phyloP scores from a whole-genome alignment of 2,888 invertebrate genomes.

The Campoplex capitator region DNA sequence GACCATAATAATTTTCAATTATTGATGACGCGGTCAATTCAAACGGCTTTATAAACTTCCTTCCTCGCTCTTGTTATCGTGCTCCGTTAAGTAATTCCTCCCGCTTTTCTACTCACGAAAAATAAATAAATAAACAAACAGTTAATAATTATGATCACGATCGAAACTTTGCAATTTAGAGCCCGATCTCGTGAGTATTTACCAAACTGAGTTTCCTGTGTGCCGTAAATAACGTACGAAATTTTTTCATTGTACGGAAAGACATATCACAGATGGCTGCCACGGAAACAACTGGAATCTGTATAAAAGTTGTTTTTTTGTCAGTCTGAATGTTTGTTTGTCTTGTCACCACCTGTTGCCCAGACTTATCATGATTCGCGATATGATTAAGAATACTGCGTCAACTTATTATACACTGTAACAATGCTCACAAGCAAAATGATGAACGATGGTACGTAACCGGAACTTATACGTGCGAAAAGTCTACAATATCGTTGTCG shows the following conservation, averaged over 20 bases:
- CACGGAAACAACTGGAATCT: not conserved
- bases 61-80: not conserved
- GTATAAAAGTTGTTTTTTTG: conserved; percentile 11
- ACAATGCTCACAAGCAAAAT: conserved; percentile 30
- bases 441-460: conserved; percentile 6
- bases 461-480: conserved; percentile 14
- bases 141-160: not conserved
- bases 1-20: not conserved
- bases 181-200: not conserved
- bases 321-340: conserved; percentile 20
- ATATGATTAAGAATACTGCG: conserved; percentile 8
- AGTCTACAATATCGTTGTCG: not conserved
- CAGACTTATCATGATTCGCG: conserved; percentile 25
- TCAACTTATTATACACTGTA: not conserved
- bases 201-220: not conserved
- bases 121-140: not conserved
- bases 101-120: not conserved
- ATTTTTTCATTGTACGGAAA: conserved; percentile 20
- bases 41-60: not conserved
- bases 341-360: conserved; percentile 20
- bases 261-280: not conserved
- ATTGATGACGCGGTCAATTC: not conserved
- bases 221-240: not conserved
- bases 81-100: not conserved
- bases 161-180: not conserved